Evolutionary conservation across 1,140 invertebrate genomes (phyloP), one percentile per base, ranked within the genome.

Genomic region (Scaptomyza graminum): DNA sequence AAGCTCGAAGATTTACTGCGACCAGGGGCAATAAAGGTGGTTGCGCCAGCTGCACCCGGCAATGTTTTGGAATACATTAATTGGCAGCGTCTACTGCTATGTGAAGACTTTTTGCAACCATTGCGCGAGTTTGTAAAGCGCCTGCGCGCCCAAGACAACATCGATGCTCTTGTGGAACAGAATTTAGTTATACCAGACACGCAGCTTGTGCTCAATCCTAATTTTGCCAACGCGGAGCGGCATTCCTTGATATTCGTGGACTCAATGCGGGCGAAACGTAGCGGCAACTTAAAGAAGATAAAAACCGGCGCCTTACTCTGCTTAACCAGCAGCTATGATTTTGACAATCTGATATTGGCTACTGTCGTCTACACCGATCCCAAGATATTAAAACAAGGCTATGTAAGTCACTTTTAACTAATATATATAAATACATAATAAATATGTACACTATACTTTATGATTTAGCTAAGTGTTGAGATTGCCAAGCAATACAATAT

Each of bases 221-320:
- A 84, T 9, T 74, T 77, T 57, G n/a, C 47, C 2, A 65, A 76
- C 34, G 74, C 76, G 0, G 51, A 79, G 22, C 74, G 70, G 5
- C 68, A 81, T 34, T 74, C 71, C 37, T 18, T 83, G 13, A 39
- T 91, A 18, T 90, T 88, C 7, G 39, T 92, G 0, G 80, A 85
- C 62, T 11, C 78, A 0, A 5, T 37, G 1, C 22, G 61, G 3
- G 5, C 9, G 1, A 6, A 15, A 44, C 39, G 43, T 2, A 54
- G 1, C 1, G 15, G 41, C 8, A 34, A n/a, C n/a, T n/a, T n/a
- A n/a, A n/a, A n/a, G 0, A 74, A 41, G 51, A 93, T 97, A 28
- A 93, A 96, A 81, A 94, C 92, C 91, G 96, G 96, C 0, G 95
- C 95, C 0, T 90, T 97, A n/a, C 74, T 97, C 0, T 94, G 95